These are phyloP conservation scores for Psittacula derbiana DNA, from an alignment of 2,797 vertebrate genomes.

Conservation along the genomic window DNA sequence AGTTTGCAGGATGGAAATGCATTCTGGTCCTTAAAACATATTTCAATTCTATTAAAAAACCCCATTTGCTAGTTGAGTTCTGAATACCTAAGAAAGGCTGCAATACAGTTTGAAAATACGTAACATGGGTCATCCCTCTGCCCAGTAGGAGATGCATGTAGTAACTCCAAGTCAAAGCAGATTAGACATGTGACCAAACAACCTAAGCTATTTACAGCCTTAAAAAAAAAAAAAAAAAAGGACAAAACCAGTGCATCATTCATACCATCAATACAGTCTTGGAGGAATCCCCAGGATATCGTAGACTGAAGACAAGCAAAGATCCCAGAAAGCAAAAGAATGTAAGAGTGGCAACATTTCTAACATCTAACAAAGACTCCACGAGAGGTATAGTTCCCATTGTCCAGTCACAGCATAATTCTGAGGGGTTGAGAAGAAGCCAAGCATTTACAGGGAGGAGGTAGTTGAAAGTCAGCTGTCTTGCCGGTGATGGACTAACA, in stretches of 20 bases:
- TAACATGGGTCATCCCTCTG: not conserved
- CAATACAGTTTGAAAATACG: not conserved
- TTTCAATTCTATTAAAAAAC: not conserved
- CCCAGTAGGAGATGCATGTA: not conserved
- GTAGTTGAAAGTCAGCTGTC: constrained; percentile 98
- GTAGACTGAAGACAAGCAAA: constrained; percentile 87
- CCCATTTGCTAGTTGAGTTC: not conserved
- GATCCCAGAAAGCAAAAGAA: constrained; percentile 88
- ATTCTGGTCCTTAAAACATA: not conserved
- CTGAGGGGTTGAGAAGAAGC: constrained; percentile 94
- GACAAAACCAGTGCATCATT: not conserved
- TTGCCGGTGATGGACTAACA: constrained; percentile 89
- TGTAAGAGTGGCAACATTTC: constrained; percentile 89
- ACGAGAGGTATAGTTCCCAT: constrained; percentile 98
- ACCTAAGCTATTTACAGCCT: not conserved
- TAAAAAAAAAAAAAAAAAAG: not conserved
- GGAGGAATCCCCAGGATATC: constrained; percentile 86
- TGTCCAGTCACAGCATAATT: constrained; percentile 98
- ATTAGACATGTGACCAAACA: not conserved
- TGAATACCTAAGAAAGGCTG: not conserved
- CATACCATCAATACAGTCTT: constrained; percentile 96
- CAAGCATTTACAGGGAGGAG: constrained; percentile 96
- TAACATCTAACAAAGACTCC: constrained; percentile 87
- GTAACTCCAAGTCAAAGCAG: not conserved
- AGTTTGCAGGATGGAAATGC: not conserved